These are phyloP conservation scores for Trachelipus rathkii DNA, from an alignment of 1,140 invertebrate genomes.

Conservation along the genomic window DNA sequence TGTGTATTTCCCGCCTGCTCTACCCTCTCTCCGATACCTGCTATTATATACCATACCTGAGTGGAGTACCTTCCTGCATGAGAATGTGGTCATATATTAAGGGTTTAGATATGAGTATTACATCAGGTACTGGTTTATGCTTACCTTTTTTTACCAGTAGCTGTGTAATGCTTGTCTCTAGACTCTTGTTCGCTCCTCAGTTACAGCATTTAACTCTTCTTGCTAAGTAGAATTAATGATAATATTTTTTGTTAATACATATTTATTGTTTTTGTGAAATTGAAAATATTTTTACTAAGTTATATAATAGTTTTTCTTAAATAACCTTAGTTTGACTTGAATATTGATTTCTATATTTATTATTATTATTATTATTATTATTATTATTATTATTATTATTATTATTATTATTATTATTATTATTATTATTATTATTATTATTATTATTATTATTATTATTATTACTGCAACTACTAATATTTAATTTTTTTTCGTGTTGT, in stretches of 20 bases:
- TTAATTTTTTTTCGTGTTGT: background rate
- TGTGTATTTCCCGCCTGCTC: background rate
- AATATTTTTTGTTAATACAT: no score
- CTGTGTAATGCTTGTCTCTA: constrained; percentile 1
- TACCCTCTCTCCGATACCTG: background rate
- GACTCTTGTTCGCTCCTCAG: background rate
- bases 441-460: no score
- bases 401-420: no score
- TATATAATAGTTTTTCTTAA: no score
- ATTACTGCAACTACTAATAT: background rate
- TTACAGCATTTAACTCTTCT: background rate
- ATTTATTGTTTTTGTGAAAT: no score
- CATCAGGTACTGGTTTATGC: background rate
- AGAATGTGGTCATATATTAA: background rate
- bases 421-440: no score
- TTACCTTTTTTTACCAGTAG: background rate
- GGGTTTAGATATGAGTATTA: background rate
- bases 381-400: no score
- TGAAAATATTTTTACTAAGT: no score
- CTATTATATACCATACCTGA: background rate
- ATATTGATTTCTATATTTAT: no score
- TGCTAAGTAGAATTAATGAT: no score
- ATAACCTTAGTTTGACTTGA: no score
- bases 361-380: no score
- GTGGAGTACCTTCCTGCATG: background rate